These are phyloP conservation scores for Silvanus unidentatus DNA, from an alignment of 2,888 invertebrate species.

Conservation along the genomic window DNA sequence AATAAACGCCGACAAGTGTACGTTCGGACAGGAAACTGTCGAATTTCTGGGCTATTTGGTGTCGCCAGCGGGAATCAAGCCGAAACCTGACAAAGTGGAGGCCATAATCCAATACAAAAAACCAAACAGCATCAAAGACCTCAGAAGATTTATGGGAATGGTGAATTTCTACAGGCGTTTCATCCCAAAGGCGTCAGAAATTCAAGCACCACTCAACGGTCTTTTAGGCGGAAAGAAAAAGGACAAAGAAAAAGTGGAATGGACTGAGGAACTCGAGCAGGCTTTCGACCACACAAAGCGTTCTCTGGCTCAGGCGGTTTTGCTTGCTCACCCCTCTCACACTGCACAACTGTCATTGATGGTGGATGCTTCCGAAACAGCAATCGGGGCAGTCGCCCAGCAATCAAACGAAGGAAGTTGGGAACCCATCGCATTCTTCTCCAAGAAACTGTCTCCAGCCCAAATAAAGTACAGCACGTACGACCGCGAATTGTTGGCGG, in stretches of 20 bases:
- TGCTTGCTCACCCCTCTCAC: too few relatives aligned
- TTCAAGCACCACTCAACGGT: slow-evolving; percentile 8
- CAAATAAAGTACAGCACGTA: neutral
- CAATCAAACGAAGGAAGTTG: neutral
- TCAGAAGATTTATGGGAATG: slow-evolving; percentile 17
- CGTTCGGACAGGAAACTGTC: slow-evolving; percentile 22
- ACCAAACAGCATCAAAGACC: slow-evolving; percentile 9
- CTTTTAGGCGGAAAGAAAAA: slow-evolving; percentile 4
- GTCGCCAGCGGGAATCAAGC: slow-evolving; percentile 26
- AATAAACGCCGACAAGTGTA: slow-evolving; percentile 33
- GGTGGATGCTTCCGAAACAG: neutral
- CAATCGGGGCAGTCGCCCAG: neutral
- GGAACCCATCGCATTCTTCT: neutral
- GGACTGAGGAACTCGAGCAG: neutral
- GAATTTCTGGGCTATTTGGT: slow-evolving; percentile 29
- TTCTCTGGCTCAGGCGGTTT: too few relatives aligned
- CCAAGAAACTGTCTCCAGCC: neutral
- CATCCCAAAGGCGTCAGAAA: slow-evolving; percentile 13
- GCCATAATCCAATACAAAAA: slow-evolving; percentile 25
- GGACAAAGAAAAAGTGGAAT: neutral
- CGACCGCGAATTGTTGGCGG: neutral
- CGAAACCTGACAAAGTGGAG: slow-evolving; percentile 31
- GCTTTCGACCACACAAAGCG: neutral
- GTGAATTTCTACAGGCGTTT: slow-evolving; percentile 19
- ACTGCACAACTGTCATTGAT: neutral